These are phyloP conservation scores for Idaea straminata DNA, from an alignment of 2,888 invertebrate genomes.

Conservation along the genomic window DNA sequence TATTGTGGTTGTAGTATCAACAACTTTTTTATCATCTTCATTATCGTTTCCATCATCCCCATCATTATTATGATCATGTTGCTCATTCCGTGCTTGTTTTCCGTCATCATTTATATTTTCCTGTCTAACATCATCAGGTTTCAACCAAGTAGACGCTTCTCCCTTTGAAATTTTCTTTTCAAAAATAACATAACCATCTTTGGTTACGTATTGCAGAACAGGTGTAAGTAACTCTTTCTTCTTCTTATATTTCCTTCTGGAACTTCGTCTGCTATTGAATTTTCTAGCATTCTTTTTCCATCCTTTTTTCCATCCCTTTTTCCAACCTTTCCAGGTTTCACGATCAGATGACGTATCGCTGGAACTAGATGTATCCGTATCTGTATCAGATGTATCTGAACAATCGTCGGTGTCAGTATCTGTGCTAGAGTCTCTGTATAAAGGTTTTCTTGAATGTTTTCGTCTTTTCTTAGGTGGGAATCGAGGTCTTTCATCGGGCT, in stretches of 20 bases:
- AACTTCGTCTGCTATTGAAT: conserved; percentile 25
- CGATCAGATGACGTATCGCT: conserved; percentile 40
- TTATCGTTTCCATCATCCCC: background rate
- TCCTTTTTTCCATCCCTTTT: conserved; percentile 21
- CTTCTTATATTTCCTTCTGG: conserved; percentile 31
- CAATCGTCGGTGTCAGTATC: conserved; percentile 27
- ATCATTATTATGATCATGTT: conserved; percentile 1
- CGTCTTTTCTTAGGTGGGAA: conserved; percentile 10
- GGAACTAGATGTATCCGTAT: conserved; percentile 33
- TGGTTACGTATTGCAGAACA: conserved; percentile 66
- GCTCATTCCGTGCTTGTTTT: conserved; percentile 16
- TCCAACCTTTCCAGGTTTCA: conserved; percentile 44
- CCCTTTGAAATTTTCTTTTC: conserved; percentile 62
- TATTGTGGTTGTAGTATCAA: background rate
- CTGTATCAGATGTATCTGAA: conserved; percentile 13
- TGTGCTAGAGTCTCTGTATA: conserved; percentile 23
- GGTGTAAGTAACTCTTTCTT: conserved; percentile 54
- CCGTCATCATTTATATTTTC: conserved; percentile 13
- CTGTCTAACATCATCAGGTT: conserved; percentile 30
- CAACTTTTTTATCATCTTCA: background rate
- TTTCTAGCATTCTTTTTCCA: conserved; percentile 33
- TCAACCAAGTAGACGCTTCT: conserved; percentile 65
- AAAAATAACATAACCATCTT: conserved; percentile 69
- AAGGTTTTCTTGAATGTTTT: conserved; percentile 5
- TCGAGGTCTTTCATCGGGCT: background rate